Conservation (phyloP, 2,888 invertebrate genomes). For the Lymantria dispar region DNA sequence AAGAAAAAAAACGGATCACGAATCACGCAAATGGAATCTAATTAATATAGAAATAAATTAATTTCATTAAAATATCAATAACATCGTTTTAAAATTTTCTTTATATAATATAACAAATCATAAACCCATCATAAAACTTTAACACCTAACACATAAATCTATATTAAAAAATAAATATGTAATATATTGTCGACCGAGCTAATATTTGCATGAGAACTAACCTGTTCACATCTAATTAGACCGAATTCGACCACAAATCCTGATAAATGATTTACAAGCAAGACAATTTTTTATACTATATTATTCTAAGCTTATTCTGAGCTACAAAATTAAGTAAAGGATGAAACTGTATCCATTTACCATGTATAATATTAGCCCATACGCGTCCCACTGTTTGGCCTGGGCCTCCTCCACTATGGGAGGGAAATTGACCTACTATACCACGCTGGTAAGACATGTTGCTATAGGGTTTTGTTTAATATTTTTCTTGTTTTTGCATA, state of each 20-base stretch:
- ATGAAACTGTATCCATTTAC: too few relatives aligned
- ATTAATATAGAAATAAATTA: neutral
- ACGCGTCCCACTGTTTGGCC: too few relatives aligned
- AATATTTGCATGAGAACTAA: conserved; percentile 28
- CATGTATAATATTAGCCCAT: too few relatives aligned
- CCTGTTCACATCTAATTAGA: conserved; percentile 33
- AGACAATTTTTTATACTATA: neutral
- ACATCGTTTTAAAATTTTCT: conserved; percentile 14
- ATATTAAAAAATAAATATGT: conserved; percentile 26
- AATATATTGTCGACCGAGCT: conserved; percentile 23
- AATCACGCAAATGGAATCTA: neutral
- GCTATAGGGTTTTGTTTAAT: too few relatives aligned
- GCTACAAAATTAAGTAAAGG: neutral
- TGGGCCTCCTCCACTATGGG: too few relatives aligned
- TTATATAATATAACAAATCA: conserved; percentile 23
- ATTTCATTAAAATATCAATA: conserved; percentile 6
- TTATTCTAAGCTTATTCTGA: neutral
- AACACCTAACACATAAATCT: conserved; percentile 15
- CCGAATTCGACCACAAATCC: conserved; percentile 22
- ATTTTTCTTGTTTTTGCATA: too few relatives aligned
- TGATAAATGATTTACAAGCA: conserved; percentile 31
- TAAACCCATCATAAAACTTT: conserved; percentile 23
- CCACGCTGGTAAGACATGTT: too few relatives aligned
- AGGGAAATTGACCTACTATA: too few relatives aligned
- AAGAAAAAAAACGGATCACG: neutral